Evolutionary conservation across 2,888 invertebrate species (phyloP), one percentile per base, ranked within the genome.

Genomic region (Drosophila sordidapex): DNA sequence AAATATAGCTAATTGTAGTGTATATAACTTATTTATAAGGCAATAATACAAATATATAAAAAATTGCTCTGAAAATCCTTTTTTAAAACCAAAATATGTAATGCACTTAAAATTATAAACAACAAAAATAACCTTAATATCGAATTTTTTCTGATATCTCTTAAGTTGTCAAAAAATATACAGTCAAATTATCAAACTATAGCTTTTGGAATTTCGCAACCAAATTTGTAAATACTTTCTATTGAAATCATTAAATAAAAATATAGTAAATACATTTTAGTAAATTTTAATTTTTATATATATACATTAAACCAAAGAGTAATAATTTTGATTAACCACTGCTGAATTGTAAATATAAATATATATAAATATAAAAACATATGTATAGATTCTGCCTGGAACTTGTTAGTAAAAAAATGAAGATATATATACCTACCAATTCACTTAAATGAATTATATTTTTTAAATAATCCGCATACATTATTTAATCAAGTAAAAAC

Each of bases 11-110:
- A 76, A 61, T 35, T 38, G n/a, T 73, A 64, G 63, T 33, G 13
- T 54, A 56, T 40, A 66, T 25, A 11, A 11, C 82, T 79, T 79
- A 82, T 59, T 40, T 18, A 54, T 74, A 68, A 62, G 27, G 52
- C 10, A 53, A 49, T 51, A 35, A 63, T 75, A 77, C 56, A 77
- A 35, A 60, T 49, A 21, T 61, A 54, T 56, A 25, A 70, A 72
- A 74, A 84, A 87, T 84, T 89, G 82, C 79, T 91, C 87, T 90
- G 87, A 87, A 89, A 61, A 71, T 66, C 66, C 49, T 40, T 62
- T 58, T 66, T 48, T 65, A 67, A 71, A 69, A 72, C 62, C 65
- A 64, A 87, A 79, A 76, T 21, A 74, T 70, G 51, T 51, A 65
- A 38, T 63, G 4, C 65, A 71, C 89, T 89, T 90, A 88, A 83